phyloP scores from a whole-genome alignment of 2,113 vertebrate species.

The Macaca mulatta region DNA sequence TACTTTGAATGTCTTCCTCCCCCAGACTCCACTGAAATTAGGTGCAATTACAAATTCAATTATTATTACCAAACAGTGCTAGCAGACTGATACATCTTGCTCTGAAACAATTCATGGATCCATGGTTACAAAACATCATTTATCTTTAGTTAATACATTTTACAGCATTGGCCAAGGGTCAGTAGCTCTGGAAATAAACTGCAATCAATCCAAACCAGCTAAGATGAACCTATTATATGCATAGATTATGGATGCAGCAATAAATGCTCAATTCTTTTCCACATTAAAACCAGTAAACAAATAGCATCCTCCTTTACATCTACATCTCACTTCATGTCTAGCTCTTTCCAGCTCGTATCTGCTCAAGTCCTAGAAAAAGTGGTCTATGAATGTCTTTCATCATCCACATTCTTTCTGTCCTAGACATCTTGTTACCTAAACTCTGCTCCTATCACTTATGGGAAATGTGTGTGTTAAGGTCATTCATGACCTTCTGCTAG shows the following conservation, averaged over 20 bases:
- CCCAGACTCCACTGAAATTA: background rate
- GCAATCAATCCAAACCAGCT: background rate
- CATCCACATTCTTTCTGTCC: background rate
- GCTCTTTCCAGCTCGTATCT: background rate
- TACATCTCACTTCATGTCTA: background rate
- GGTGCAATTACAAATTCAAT: conserved; percentile 25
- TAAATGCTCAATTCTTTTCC: conserved; percentile 22
- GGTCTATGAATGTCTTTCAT: background rate
- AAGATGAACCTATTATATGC: background rate
- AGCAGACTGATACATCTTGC: background rate
- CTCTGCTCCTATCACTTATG: background rate
- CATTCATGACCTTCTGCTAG: background rate
- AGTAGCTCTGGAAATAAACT: conserved; percentile 9
- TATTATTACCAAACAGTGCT: conserved; percentile 28
- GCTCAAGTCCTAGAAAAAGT: background rate
- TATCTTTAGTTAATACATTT: conserved; percentile 17
- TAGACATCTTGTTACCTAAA: background rate
- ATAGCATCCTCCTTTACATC: background rate
- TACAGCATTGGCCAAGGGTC: background rate
- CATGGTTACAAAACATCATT: conserved; percentile 1
- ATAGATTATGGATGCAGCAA: background rate
- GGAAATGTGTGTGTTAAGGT: background rate
- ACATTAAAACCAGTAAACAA: background rate
- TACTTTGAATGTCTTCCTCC: background rate
- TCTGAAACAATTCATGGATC: background rate